Base-by-base conservation (phyloP, 2,888 invertebrate genomes). In the Pandemis corylana region DNA sequence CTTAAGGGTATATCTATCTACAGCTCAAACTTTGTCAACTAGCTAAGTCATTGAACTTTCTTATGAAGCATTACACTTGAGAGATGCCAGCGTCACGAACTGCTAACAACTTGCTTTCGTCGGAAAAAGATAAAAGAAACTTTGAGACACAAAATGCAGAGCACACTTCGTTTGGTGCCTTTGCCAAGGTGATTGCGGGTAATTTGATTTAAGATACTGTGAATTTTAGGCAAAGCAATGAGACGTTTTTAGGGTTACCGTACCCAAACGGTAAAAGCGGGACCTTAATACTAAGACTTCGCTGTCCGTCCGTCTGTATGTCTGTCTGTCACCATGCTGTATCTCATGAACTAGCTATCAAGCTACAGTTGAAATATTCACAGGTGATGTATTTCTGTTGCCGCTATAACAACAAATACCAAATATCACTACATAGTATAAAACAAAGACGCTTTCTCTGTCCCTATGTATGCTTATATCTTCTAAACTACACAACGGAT, bases 101-200 rank as follows among this genome's bases (percentile, higher is more conserved):
- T 53, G 72, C 67, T 56, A 64, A 66, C 71, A 71, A 71, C 46
- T 71, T n/a, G 56, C 62, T 72, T 68, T 41, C 62, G 62, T 44
- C 46, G 28, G 28, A 28, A 41, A 28, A 68, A 72, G 72, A 72
- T 68, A 68, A 72, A 72, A 72, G 63, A 63, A 62, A 72, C 67
- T 68, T 72, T 56, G 51, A 62, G 53, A 72, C 53, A 68, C 68
- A 44, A 53, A 72, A 72, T 68, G 63, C 68, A 49, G 70, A 63
- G 70, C n/a, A 61, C 61, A 41, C 71, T 61, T 64, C 63, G 72
- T 72, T 72, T 64, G 68, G 72, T 28, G 51, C 51, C 62, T 56
- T 46, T 36, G 53, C 12, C n/a, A 61, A 15, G 61, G 9, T 67
- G 67, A 72, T 72, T 72, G 72, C 68, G 46, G 28, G n/a, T 41